phyloP scores from a whole-genome alignment of 2,888 invertebrate genomes.

The Agrochola macilenta region DNA sequence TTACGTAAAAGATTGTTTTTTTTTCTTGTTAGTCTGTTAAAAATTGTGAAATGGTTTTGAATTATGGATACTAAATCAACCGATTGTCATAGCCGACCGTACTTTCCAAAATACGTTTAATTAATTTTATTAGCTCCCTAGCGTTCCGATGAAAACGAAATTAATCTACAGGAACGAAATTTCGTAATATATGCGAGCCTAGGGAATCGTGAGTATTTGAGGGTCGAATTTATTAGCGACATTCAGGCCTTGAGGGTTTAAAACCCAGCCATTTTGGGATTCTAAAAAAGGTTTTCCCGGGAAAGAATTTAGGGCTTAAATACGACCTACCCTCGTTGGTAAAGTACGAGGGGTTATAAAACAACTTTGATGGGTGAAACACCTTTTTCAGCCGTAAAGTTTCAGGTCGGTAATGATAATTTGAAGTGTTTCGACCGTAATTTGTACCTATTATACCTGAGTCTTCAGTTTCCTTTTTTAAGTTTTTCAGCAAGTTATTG shows the following conservation, averaged over 20 bases:
- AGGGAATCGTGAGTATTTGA: conserved; percentile 34
- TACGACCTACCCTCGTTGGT: background rate
- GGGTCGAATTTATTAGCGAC: conserved; percentile 48
- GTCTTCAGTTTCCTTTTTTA: too few relatives aligned
- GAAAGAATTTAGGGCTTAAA: conserved; percentile 41
- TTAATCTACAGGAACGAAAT: conserved; percentile 55
- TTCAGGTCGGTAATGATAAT: conserved; percentile 8
- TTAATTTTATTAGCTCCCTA: conserved; percentile 40
- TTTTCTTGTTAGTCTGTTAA: background rate
- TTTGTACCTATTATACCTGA: conserved; percentile 3
- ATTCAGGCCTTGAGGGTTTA: conserved; percentile 11
- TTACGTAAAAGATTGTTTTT: background rate
- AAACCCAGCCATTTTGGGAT: conserved; percentile 8
- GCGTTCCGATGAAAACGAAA: conserved; percentile 41
- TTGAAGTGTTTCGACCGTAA: conserved; percentile 16
- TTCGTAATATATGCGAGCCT: conserved; percentile 47
- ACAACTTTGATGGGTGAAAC: conserved; percentile 25
- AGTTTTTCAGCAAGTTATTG: too few relatives aligned
- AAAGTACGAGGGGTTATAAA: conserved; percentile 22
- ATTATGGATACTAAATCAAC: background rate
- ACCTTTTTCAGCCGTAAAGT: conserved; percentile 33
- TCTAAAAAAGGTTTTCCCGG: conserved; percentile 27
- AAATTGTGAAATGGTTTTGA: background rate
- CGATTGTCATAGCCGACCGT: background rate
- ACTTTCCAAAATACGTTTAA: conserved; percentile 24